Evolutionary conservation across 2,113 vertebrate genomes (phyloP).

Genomic region (Stomatorhinus ivindoensis): DNA sequence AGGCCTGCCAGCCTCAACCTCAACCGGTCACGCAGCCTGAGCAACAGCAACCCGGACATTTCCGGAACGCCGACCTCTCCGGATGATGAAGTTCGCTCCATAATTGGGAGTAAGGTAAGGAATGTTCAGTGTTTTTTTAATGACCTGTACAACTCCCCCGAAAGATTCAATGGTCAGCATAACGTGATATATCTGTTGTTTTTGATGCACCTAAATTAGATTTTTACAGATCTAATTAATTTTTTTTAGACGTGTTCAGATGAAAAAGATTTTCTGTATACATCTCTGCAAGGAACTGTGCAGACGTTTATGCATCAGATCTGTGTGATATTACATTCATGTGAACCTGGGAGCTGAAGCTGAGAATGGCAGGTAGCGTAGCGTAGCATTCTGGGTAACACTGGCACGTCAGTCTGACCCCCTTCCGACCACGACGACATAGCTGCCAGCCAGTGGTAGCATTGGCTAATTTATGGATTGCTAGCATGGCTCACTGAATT

Average conservation of each 20-base stretch:
- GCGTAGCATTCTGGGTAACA: not conserved
- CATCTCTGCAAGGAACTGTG: not conserved
- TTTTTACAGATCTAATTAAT: not conserved
- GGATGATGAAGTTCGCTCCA: slow-evolving; percentile 91
- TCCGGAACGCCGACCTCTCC: slow-evolving; percentile 93
- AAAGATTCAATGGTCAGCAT: not conserved
- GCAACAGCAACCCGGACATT: slow-evolving; percentile 98
- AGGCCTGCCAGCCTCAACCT: slow-evolving; percentile 92
- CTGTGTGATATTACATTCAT: not conserved
- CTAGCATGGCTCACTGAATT: not conserved
- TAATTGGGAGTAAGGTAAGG: slow-evolving; percentile 92
- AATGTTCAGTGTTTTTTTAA: not conserved
- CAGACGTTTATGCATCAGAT: not conserved
- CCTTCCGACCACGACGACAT: not conserved
- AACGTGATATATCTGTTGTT: not conserved
- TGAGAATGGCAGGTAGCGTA: not conserved
- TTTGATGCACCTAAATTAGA: not conserved
- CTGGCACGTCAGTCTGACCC: not conserved
- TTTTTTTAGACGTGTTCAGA: not conserved
- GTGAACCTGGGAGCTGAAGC: not conserved
- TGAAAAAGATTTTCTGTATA: not conserved
- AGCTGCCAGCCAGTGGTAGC: not conserved
- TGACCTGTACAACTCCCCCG: not conserved
- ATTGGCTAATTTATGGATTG: not conserved
- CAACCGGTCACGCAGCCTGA: slow-evolving; percentile 93